Evolutionary conservation across 23 tunicate genomes (phyloP).

Genomic region (Halocynthia roretzi): DNA sequence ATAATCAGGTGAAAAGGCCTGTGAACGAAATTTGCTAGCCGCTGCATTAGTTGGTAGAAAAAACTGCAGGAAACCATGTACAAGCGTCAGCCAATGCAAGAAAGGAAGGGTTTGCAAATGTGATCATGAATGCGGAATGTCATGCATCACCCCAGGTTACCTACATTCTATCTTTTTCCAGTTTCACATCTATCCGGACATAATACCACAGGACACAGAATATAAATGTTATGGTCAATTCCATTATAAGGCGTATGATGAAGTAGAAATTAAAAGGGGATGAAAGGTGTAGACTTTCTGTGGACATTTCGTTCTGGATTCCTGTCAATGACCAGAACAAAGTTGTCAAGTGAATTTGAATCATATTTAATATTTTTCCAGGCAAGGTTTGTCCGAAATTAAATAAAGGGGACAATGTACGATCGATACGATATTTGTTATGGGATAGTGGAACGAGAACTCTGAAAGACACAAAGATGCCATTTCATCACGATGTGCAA

Average conservation of each 20-base stretch:
- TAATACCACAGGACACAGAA: too few relatives aligned
- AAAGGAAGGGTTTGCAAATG: slow-evolving; percentile 30
- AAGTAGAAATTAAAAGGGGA: too few relatives aligned
- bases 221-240: not conserved
- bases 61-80: slow-evolving; percentile 8
- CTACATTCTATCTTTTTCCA: not conserved
- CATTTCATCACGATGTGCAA: slow-evolving; percentile 30
- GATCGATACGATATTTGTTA: slow-evolving; percentile 16
- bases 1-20: not conserved
- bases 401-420: slow-evolving; percentile 7
- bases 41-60: not conserved
- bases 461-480: not conserved
- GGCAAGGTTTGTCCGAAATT: slow-evolving; percentile 22
- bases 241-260: not conserved
- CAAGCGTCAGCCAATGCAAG: not conserved
- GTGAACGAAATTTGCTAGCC: not conserved
- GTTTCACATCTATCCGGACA: not conserved
- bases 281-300: too few relatives aligned
- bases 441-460: not conserved
- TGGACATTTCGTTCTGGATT: not conserved
- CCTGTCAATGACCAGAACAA: not conserved
- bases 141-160: slow-evolving; percentile 41
- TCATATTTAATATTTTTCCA: not conserved
- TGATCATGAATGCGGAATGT: slow-evolving; percentile 53
- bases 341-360: not conserved